phyloP scores from a whole-genome alignment of 2,797 vertebrate species.

The Champsocephalus esox region DNA sequence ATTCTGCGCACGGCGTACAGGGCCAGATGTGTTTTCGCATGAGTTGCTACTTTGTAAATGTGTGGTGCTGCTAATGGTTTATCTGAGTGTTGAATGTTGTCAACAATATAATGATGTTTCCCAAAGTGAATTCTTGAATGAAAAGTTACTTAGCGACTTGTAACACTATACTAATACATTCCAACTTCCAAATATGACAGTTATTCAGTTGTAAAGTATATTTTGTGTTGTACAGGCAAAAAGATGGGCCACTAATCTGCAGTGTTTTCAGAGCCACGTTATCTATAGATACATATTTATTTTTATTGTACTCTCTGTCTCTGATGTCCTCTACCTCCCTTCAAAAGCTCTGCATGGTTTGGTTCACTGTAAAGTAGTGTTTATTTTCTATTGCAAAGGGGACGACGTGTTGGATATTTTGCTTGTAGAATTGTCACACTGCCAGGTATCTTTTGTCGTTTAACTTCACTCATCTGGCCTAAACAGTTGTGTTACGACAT shows the following conservation, averaged over 20 bases:
- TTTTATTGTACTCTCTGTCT: conserved; percentile 20
- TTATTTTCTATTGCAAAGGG: conserved; percentile 49
- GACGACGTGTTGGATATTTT: conserved; percentile 41
- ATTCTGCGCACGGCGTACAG: conserved; percentile 50
- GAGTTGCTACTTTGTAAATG: conserved; percentile 82
- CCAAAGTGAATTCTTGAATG: conserved; percentile 65
- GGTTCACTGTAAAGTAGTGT: conserved; percentile 48
- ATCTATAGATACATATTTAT: conserved; percentile 20
- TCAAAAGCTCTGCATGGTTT: conserved; percentile 66
- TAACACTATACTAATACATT: conserved; percentile 69
- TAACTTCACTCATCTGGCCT: conserved; percentile 43
- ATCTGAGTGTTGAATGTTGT: conserved; percentile 77
- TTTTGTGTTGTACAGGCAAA: conserved; percentile 67
- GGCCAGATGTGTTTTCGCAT: conserved; percentile 74
- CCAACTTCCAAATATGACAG: conserved; percentile 61
- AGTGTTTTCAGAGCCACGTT: conserved; percentile 59
- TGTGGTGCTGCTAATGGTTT: conserved; percentile 81
- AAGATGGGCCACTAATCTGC: conserved; percentile 46
- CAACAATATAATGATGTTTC: conserved; percentile 67
- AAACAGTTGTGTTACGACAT: conserved; percentile 38
- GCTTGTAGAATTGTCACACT: conserved; percentile 37
- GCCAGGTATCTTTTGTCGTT: conserved; percentile 41
- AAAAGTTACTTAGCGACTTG: conserved; percentile 46
- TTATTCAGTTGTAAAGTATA: conserved; percentile 56
- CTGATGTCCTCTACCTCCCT: conserved; percentile 46